Evolutionary conservation across 2,888 invertebrate genomes (phyloP).

Genomic region (Acrobeloides nanus): DNA sequence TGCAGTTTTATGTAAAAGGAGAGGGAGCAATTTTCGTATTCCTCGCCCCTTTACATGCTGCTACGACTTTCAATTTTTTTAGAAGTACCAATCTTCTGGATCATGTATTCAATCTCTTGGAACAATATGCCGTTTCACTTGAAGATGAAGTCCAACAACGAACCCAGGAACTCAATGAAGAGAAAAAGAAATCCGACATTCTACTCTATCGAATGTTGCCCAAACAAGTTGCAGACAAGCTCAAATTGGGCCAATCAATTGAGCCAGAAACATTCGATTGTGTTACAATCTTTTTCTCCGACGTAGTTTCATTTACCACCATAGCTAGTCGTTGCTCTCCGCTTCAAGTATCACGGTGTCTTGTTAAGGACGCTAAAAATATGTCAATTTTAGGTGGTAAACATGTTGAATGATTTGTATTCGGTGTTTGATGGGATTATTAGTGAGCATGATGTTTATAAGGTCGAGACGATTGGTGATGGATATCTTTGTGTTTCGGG

Average conservation of each 20-base stretch:
- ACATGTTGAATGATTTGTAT: constrained; percentile 47
- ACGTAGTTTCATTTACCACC: constrained; percentile 42
- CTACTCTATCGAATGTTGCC: constrained; percentile 20
- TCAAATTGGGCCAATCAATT: constrained; percentile 35
- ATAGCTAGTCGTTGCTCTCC: constrained; percentile 41
- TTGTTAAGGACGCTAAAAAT: no score
- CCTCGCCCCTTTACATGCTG: no score
- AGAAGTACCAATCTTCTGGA: constrained; percentile 46
- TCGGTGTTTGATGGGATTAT: constrained; percentile 46
- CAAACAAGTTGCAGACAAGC: constrained; percentile 17
- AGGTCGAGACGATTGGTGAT: constrained; percentile 47
- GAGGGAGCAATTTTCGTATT: no score
- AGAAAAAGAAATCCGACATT: constrained; percentile 18
- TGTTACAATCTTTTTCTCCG: constrained; percentile 46
- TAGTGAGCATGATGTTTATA: constrained; percentile 44
- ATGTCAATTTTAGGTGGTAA: constrained; percentile 42
- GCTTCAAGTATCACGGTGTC: constrained; percentile 43
- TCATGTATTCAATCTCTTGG: constrained; percentile 42
- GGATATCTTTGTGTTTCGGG: constrained; percentile 44
- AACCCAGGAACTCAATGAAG: constrained; percentile 16
- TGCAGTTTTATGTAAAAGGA: no score
- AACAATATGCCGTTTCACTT: constrained; percentile 12
- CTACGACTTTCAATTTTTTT: no score
- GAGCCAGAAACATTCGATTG: constrained; percentile 41
- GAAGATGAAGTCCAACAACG: constrained; percentile 18